Evolutionary conservation across 2,888 invertebrate genomes (phyloP).

Genomic region (Scaptomyza flava): DNA sequence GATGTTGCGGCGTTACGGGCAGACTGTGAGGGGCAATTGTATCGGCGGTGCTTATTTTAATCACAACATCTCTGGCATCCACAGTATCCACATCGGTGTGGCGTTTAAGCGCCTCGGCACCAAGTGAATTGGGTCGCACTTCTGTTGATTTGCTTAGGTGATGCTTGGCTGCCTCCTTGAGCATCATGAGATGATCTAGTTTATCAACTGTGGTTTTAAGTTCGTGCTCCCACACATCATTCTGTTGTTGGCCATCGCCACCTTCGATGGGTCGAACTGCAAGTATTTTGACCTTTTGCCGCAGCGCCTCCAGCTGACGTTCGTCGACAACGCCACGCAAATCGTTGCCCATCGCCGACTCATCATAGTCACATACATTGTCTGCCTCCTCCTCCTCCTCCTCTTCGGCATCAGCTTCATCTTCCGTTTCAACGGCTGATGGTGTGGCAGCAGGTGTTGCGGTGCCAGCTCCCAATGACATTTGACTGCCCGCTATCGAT

Average conservation of each 20-base stretch:
- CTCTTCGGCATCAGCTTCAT: constrained; percentile 49
- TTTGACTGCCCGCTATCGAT: constrained; percentile 85
- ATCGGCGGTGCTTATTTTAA: constrained; percentile 47
- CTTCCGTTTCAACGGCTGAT: constrained; percentile 55
- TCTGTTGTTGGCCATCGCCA: constrained; percentile 88
- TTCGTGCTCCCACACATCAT: constrained; percentile 89
- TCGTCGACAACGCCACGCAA: constrained; percentile 77
- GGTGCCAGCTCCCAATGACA: constrained; percentile 83
- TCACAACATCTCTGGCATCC: constrained; percentile 57
- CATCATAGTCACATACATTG: constrained; percentile 67
- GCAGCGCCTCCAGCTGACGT: constrained; percentile 88
- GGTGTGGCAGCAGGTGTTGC: constrained; percentile 30
- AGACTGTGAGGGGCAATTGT: constrained; percentile 69
- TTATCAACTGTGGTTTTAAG: constrained; percentile 91
- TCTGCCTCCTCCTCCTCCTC: constrained; percentile 59
- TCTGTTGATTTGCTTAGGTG: constrained; percentile 59
- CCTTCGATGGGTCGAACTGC: constrained; percentile 91
- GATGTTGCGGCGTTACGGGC: constrained; percentile 83
- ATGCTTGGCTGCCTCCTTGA: constrained; percentile 81
- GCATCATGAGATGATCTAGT: constrained; percentile 89
- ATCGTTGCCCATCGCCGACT: constrained; percentile 48
- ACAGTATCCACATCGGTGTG: constrained; percentile 65
- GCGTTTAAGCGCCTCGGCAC: constrained; percentile 73
- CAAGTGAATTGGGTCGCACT: constrained; percentile 76
- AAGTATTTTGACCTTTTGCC: constrained; percentile 89